Conservation (phyloP, 2,888 invertebrate genomes). For the Cheilosia variabilis region DNA sequence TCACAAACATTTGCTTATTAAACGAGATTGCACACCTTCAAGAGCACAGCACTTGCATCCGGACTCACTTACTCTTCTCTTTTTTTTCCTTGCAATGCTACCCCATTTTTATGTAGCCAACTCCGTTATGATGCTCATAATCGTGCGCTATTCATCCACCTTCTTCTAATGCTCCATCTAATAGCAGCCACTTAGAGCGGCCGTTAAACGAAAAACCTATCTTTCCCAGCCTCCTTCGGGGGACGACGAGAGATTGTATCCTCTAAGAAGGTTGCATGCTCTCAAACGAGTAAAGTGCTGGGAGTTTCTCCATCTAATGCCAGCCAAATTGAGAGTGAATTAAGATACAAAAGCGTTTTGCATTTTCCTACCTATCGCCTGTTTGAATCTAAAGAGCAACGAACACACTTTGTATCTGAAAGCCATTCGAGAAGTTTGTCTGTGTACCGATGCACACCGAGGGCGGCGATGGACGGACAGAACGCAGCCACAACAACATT, state of each 20-base stretch:
- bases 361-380: slow-evolving; percentile 63
- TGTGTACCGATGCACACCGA: slow-evolving; percentile 1
- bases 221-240: slow-evolving; percentile 49
- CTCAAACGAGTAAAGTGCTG: slow-evolving; percentile 58
- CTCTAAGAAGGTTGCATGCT: slow-evolving; percentile 49
- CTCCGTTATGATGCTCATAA: slow-evolving; percentile 62
- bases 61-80: not conserved
- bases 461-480: slow-evolving; percentile 40
- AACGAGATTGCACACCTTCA: slow-evolving; percentile 63
- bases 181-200: slow-evolving; percentile 65
- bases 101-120: slow-evolving; percentile 36
- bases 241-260: slow-evolving; percentile 5
- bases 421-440: slow-evolving; percentile 2
- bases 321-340: slow-evolving; percentile 70
- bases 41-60: slow-evolving; percentile 21
- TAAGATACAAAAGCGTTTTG: slow-evolving; percentile 72
- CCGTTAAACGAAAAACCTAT: slow-evolving; percentile 26
- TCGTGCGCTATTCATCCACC: slow-evolving; percentile 59
- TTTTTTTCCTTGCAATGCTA: not conserved
- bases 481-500: slow-evolving; percentile 14
- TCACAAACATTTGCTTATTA: slow-evolving; percentile 72
- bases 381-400: slow-evolving; percentile 58
- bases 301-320: slow-evolving; percentile 69
- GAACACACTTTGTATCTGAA: slow-evolving; percentile 63
- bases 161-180: slow-evolving; percentile 55